These are phyloP conservation scores for Hydrotaea diabolus DNA, from an alignment of 2,888 invertebrate genomes.

Conservation along the genomic window DNA sequence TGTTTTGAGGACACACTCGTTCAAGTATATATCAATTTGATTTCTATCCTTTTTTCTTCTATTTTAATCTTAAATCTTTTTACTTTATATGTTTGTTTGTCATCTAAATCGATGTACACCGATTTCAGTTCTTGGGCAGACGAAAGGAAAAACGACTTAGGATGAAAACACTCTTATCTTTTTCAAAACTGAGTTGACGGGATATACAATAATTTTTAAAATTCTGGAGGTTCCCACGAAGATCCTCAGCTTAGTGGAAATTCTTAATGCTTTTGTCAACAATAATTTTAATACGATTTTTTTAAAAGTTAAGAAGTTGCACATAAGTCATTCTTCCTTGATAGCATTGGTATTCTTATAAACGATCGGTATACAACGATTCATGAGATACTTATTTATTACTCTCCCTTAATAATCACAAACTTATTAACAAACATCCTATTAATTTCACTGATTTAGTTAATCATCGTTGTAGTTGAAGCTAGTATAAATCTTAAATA, in stretches of 20 bases:
- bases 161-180: no score
- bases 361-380: constrained; percentile 6
- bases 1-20: constrained; percentile 95
- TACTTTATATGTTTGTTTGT: constrained; percentile 2
- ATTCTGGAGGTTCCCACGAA: no score
- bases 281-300: no score
- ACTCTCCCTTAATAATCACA: background rate
- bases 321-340: no score
- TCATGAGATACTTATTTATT: background rate
- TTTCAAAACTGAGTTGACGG: no score
- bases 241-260: no score
- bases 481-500: no score
- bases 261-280: no score
- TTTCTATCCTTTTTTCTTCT: constrained; percentile 6
- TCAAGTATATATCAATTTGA: constrained; percentile 84
- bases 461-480: constrained; percentile 55
- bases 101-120: constrained; percentile 39
- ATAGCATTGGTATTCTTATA: background rate
- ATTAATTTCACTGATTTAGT: background rate
- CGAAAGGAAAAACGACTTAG: no score
- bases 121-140: background rate
- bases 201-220: no score
- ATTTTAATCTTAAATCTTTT: background rate
- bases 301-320: no score
- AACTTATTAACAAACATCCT: background rate